Conservation (phyloP, 1,140 invertebrate genomes). For the Drosophila orosa region DNA sequence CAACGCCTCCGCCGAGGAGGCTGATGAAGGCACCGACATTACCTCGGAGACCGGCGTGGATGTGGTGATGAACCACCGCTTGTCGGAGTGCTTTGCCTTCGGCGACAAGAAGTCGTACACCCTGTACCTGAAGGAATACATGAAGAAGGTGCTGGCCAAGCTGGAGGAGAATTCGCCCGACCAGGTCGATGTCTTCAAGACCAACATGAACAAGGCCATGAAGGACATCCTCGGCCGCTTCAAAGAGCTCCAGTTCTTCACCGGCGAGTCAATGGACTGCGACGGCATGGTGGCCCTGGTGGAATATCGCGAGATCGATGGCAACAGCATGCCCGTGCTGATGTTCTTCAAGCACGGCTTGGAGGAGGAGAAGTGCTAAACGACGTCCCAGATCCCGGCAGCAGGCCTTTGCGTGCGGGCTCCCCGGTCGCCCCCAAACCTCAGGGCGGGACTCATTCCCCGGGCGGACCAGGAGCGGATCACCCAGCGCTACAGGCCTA, state of each 20-base stretch:
- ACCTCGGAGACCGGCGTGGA: constrained; percentile 93
- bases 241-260: constrained; percentile 97
- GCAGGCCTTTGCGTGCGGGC: constrained; percentile 13
- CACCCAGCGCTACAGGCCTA: constrained; percentile 24
- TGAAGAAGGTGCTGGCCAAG: constrained; percentile 96
- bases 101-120: constrained; percentile 96
- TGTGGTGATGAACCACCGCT: constrained; percentile 95
- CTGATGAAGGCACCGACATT: constrained; percentile 93
- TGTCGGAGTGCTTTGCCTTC: constrained; percentile 94
- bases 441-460: not conserved
- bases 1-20: constrained; percentile 97
- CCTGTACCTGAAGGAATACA: constrained; percentile 96
- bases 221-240: constrained; percentile 96
- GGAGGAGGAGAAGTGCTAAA: constrained; percentile 96
- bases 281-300: constrained; percentile 97
- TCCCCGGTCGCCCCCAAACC: constrained; percentile 3
- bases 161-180: constrained; percentile 91
- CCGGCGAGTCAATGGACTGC: constrained; percentile 96
- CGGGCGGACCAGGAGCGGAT: constrained; percentile 15
- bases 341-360: constrained; percentile 99
- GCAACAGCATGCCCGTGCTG: constrained; percentile 91
- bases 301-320: constrained; percentile 96
- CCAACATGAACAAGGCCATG: constrained; percentile 97
- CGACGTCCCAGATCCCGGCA: constrained; percentile 5
- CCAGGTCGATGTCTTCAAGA: constrained; percentile 95